Evolutionary conservation across 2,113 vertebrate genomes (phyloP).

Genomic region (Nettapus auritus): DNA sequence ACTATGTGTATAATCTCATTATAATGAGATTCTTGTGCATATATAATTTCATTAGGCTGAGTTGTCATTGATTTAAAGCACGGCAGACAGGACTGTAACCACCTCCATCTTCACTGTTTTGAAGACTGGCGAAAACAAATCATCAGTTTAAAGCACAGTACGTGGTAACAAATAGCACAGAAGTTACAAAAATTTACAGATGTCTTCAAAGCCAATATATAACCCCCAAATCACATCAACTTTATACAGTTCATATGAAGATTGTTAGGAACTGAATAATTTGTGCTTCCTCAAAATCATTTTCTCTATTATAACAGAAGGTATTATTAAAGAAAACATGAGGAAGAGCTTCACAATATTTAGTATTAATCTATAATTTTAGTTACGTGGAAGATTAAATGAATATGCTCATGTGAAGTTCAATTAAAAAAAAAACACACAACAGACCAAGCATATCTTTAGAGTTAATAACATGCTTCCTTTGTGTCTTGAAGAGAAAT

Average conservation of each 20-base stretch:
- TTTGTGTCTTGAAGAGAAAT: neutral
- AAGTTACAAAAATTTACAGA: neutral
- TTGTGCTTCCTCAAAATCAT: neutral
- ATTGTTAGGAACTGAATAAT: neutral
- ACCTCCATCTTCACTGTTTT: neutral
- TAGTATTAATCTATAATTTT: neutral
- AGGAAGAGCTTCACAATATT: neutral
- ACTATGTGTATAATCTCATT: neutral
- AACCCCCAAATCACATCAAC: neutral
- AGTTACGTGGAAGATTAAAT: neutral
- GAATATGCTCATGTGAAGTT: neutral
- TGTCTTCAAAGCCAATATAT: neutral
- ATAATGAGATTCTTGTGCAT: neutral
- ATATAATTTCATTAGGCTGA: neutral
- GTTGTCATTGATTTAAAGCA: neutral
- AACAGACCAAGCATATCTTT: neutral
- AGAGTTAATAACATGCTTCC: neutral
- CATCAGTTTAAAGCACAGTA: neutral
- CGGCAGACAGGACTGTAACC: neutral
- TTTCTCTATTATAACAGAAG: neutral
- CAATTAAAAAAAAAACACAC: fast-evolving
- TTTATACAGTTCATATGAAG: neutral
- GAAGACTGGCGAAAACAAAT: neutral
- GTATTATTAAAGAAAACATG: neutral
- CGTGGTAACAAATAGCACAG: neutral